Conservation (phyloP, 2,113 vertebrate genomes). For the Meriones unguiculatus region DNA sequence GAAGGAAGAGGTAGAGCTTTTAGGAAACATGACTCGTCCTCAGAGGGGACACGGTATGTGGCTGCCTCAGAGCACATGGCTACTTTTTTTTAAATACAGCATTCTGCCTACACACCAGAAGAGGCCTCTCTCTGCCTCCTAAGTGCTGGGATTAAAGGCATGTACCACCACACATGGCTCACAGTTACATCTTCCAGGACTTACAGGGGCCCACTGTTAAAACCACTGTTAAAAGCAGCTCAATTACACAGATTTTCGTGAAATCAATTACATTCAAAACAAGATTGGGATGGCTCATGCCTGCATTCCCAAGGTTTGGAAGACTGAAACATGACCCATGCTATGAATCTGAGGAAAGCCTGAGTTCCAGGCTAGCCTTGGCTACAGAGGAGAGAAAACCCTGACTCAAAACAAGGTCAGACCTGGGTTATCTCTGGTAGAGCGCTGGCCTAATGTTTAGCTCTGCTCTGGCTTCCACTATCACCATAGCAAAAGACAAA, state of each 20-base stretch:
- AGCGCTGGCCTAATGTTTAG: background rate
- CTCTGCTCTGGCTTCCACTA: background rate
- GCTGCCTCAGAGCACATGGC: background rate
- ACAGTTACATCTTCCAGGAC: background rate
- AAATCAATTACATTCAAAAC: background rate
- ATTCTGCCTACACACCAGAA: too few species aligned
- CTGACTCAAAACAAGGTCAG: background rate
- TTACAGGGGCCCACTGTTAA: accelerated
- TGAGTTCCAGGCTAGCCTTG: background rate
- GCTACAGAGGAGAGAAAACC: background rate
- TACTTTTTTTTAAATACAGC: background rate
- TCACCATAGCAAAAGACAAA: background rate
- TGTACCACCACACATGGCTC: too few species aligned
- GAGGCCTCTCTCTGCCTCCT: too few species aligned
- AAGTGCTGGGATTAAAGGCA: too few species aligned
- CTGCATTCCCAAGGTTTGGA: background rate
- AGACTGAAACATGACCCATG: background rate
- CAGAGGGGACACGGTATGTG: accelerated
- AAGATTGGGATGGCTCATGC: background rate
- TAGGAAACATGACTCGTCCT: too few species aligned
- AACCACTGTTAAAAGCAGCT: accelerated
- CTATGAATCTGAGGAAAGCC: background rate
- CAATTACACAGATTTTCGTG: background rate
- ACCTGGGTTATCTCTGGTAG: background rate
- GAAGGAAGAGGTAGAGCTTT: too few species aligned